phyloP scores from a whole-genome alignment of 1,140 invertebrate genomes.

The Drosophila rufa region DNA sequence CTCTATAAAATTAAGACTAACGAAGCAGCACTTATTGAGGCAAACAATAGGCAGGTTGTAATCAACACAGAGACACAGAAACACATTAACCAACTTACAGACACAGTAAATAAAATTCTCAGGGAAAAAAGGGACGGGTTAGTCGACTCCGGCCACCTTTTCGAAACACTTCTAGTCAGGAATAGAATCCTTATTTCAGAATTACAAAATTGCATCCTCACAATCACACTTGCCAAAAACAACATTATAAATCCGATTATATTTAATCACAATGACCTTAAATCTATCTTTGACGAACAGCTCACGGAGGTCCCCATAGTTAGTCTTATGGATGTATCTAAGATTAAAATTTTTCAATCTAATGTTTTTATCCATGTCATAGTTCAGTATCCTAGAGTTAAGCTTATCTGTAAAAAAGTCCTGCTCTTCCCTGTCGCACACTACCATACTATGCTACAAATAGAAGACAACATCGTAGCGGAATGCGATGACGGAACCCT shows the following conservation, averaged over 20 bases:
- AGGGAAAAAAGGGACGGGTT: background rate
- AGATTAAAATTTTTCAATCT: background rate
- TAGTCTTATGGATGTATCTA: background rate
- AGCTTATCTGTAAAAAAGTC: too few relatives aligned
- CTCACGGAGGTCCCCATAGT: conserved; percentile 1
- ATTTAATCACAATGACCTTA: background rate
- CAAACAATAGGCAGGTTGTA: conserved; percentile 3
- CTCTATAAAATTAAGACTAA: background rate
- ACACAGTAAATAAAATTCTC: conserved; percentile 1
- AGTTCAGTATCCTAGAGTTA: background rate
- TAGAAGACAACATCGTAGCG: background rate
- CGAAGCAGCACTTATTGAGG: too few relatives aligned
- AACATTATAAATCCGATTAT: conserved; percentile 6
- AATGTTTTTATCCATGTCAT: background rate
- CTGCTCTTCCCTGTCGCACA: too few relatives aligned
- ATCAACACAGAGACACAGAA: conserved; percentile 10
- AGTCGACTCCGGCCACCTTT: conserved; percentile 1
- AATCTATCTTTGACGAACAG: background rate
- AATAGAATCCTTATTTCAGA: conserved; percentile 29
- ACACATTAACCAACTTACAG: conserved; percentile 1
- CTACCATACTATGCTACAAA: too few relatives aligned
- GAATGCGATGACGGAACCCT: background rate
- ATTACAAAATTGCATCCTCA: conserved; percentile 25
- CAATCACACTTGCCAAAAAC: conserved; percentile 10
- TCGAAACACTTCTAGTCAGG: conserved; percentile 10